phyloP scores from a whole-genome alignment of 2,797 vertebrate species.

The Peromyscus melanophrys region DNA sequence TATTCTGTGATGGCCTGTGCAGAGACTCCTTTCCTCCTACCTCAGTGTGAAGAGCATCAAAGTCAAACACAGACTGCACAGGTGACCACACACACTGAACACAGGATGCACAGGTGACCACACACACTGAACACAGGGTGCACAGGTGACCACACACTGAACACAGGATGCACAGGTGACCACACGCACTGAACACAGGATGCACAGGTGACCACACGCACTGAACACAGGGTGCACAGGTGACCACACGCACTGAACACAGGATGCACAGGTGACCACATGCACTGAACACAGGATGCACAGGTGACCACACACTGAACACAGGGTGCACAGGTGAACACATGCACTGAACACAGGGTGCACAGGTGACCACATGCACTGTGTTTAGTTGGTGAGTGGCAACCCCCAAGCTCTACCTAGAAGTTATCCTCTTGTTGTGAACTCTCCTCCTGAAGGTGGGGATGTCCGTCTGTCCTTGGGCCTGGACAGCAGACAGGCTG shows the following conservation, averaged over 20 bases:
- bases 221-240: neutral
- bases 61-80: neutral
- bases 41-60: slow-evolving; percentile 11
- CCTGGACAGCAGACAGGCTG: neutral
- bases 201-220: neutral
- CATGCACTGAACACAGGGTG: neutral
- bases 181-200: neutral
- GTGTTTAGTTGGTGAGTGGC: neutral
- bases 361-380: neutral
- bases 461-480: neutral
- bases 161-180: too few relatives aligned
- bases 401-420: neutral
- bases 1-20: neutral
- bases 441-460: neutral
- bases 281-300: too few relatives aligned
- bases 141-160: too few relatives aligned
- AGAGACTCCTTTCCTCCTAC: slow-evolving; percentile 26
- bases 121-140: too few relatives aligned
- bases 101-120: too few relatives aligned
- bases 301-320: neutral
- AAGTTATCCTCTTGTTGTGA: neutral
- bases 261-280: too few relatives aligned
- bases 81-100: too few relatives aligned
- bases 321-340: neutral
- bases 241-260: neutral